Percentiles rank a stretch among this genome's conserved stretches.
These are phyloP conservation scores for Pseudomyrmex cubaensis DNA, from an alignment of 1,140 invertebrate genomes.

Conservation along the genomic window DNA sequence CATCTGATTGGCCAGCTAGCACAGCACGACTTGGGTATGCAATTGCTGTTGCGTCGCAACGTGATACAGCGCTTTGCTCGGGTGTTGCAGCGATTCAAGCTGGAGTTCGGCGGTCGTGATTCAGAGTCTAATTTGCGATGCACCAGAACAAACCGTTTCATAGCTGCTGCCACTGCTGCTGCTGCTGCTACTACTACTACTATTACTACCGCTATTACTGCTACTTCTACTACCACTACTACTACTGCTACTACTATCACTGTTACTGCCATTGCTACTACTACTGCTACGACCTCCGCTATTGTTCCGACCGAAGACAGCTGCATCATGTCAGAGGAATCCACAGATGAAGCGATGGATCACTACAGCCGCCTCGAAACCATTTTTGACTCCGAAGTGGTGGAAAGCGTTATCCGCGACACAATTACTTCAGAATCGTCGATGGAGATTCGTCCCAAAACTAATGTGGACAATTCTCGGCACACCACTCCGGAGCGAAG, in stretches of 20 bases:
- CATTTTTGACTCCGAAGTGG: constrained; percentile 80
- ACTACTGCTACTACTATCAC: too few relatives aligned
- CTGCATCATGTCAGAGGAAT: constrained; percentile 74
- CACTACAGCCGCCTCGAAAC: constrained; percentile 79
- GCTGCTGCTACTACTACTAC: too few relatives aligned
- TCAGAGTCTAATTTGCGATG: constrained; percentile 66
- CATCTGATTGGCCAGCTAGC: constrained; percentile 96
- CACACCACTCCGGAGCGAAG: constrained; percentile 81
- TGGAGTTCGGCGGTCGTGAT: constrained; percentile 73
- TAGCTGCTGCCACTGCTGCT: not conserved
- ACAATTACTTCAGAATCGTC: constrained; percentile 67
- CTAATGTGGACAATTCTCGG: constrained; percentile 81
- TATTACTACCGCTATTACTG: too few relatives aligned
- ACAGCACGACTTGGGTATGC: constrained; percentile 91
- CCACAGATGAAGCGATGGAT: constrained; percentile 73
- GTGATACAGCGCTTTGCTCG: constrained; percentile 81
- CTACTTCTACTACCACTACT: too few relatives aligned
- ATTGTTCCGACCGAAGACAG: constrained; percentile 73
- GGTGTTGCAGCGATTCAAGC: constrained; percentile 79
- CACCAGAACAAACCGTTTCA: constrained; percentile 67
- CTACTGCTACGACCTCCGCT: constrained; percentile 64
- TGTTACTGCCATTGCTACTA: too few relatives aligned
- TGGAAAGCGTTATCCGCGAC: constrained; percentile 76
- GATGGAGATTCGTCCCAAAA: constrained; percentile 77
- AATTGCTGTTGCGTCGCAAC: constrained; percentile 86